Evolutionary conservation across 2,888 invertebrate species (phyloP).

Genomic region (Eupithecia exiguata): DNA sequence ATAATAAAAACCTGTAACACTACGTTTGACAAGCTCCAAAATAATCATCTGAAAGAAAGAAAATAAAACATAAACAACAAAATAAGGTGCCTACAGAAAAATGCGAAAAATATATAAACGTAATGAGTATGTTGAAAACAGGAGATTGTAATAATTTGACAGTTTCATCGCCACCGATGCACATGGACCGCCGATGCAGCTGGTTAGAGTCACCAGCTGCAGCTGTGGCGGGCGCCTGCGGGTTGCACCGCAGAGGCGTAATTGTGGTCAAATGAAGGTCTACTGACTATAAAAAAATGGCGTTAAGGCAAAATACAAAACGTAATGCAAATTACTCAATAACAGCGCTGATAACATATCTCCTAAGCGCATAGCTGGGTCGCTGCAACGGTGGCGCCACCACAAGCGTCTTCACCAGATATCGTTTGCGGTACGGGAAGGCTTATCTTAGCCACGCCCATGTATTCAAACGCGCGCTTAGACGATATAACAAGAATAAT

Average conservation of each 20-base stretch:
- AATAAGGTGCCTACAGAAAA: background rate
- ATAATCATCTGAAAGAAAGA: slow-evolving; percentile 34
- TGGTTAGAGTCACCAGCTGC: too few relatives aligned
- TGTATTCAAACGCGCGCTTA: too few relatives aligned
- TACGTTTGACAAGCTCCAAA: slow-evolving; percentile 24
- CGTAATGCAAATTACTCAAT: slow-evolving; percentile 87
- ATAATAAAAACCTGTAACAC: slow-evolving; percentile 54
- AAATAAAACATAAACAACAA: slow-evolving; percentile 18
- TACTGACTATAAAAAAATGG: too few relatives aligned
- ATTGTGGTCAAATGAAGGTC: too few relatives aligned
- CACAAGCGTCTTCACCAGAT: slow-evolving; percentile 91
- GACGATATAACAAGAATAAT: background rate
- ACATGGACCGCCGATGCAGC: too few relatives aligned
- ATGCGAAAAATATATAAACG: background rate
- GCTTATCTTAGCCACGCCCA: slow-evolving; percentile 69
- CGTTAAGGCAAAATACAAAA: background rate
- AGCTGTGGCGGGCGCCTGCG: too few relatives aligned
- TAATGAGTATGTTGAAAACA: background rate
- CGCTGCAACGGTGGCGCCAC: slow-evolving; percentile 92
- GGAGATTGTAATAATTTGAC: background rate
- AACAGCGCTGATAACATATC: too few relatives aligned
- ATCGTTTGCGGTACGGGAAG: slow-evolving; percentile 90
- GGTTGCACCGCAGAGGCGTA: too few relatives aligned
- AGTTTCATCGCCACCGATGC: too few relatives aligned
- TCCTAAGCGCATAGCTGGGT: slow-evolving; percentile 90